Evolutionary conservation across 2,113 vertebrate genomes (phyloP).

Genomic region (Siphamia tubifer): DNA sequence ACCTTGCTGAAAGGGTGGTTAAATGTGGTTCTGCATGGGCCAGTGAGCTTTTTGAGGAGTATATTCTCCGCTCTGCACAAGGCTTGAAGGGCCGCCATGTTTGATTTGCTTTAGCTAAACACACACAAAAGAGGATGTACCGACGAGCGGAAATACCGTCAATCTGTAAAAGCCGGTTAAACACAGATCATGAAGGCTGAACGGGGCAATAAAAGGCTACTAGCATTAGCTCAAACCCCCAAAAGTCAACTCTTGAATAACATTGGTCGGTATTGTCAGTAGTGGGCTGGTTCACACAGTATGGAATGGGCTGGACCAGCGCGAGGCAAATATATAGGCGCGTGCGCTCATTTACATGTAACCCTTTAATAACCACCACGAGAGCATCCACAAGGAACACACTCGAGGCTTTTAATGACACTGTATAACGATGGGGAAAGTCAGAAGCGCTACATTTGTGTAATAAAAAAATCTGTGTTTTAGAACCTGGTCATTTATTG

Average conservation of each 20-base stretch:
- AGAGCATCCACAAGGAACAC: too few species aligned
- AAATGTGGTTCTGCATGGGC: conserved; percentile 43
- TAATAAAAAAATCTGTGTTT: too few species aligned
- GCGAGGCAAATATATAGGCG: conserved; percentile 33
- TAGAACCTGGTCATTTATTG: too few species aligned
- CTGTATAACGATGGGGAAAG: too few species aligned
- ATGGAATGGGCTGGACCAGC: not conserved
- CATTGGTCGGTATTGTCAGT: conserved; percentile 16
- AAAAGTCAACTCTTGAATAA: not conserved
- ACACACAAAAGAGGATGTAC: not conserved
- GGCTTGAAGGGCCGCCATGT: conserved; percentile 76
- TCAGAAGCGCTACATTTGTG: too few species aligned
- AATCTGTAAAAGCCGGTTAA: not conserved
- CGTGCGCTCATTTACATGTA: conserved; percentile 55
- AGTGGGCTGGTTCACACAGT: not conserved
- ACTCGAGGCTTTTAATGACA: too few species aligned
- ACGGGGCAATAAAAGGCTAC: not conserved
- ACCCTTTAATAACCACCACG: conserved; percentile 28
- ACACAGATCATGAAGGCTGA: not conserved
- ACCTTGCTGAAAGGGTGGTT: conserved; percentile 72
- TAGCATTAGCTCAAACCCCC: not conserved
- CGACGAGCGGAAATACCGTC: not conserved
- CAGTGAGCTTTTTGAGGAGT: conserved; percentile 54
- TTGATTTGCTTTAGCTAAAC: too few species aligned
- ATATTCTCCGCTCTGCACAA: conserved; percentile 64